Evolutionary conservation across 2,888 invertebrate genomes (phyloP).

Genomic region (Chrysomela aeneicollis): DNA sequence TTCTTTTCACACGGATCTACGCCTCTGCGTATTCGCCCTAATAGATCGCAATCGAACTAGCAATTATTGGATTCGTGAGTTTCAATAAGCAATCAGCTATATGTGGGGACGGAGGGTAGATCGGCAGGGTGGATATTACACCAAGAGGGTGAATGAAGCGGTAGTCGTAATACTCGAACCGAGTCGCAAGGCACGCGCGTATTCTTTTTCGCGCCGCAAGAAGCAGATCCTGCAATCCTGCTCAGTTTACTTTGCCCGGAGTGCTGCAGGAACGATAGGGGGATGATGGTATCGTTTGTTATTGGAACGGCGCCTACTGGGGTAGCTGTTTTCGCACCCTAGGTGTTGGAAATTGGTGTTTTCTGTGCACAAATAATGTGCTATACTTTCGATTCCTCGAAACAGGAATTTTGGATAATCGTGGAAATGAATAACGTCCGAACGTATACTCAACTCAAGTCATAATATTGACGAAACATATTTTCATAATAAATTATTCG

Average conservation of each 20-base stretch:
- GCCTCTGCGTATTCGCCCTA: not conserved
- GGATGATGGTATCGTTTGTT: not conserved
- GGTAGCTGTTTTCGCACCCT: no score
- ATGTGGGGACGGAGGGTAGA: not conserved
- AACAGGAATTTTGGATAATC: no score
- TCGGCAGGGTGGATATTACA: not conserved
- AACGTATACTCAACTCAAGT: no score
- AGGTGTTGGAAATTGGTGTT: no score
- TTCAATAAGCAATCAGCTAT: slow-evolving; percentile 24
- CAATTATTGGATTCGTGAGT: slow-evolving; percentile 25
- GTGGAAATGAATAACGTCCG: no score
- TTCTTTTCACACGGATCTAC: not conserved
- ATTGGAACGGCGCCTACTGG: not conserved
- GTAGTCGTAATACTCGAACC: not conserved
- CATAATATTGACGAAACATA: no score
- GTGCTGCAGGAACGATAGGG: not conserved
- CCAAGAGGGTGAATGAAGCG: not conserved
- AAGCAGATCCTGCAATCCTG: not conserved
- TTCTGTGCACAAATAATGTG: no score
- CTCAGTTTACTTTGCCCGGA: not conserved
- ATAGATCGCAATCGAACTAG: slow-evolving; percentile 8
- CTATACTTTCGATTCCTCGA: no score
- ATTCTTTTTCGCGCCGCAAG: not conserved
- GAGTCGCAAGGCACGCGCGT: not conserved
- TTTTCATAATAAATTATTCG: no score